phyloP scores from a whole-genome alignment of 1,140 invertebrate genomes.

The Tetragnatha versicolor region DNA sequence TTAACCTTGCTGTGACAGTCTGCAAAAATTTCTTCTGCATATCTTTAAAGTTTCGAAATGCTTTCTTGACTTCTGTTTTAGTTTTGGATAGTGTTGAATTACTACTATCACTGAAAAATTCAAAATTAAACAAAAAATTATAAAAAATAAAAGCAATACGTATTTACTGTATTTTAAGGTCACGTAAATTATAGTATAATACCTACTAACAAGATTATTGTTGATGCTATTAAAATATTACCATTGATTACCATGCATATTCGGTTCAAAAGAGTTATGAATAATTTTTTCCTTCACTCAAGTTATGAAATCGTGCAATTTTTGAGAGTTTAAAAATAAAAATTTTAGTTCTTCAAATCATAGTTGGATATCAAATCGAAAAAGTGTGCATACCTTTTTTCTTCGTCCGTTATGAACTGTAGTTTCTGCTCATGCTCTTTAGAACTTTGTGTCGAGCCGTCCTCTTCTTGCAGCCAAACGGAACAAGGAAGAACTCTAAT shows the following conservation, averaged over 20 bases:
- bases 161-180: no score
- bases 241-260: no score
- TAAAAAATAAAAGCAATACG: background rate
- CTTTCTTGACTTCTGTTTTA: slow-evolving; percentile 46
- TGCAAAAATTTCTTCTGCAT: slow-evolving; percentile 62
- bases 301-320: background rate
- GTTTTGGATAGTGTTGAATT: slow-evolving; percentile 48
- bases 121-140: background rate
- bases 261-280: no score
- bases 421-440: slow-evolving; percentile 21
- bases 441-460: slow-evolving; percentile 23
- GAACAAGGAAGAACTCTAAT: slow-evolving; percentile 29
- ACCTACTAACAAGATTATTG: no score
- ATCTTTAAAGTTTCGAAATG: slow-evolving; percentile 42
- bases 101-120: slow-evolving; percentile 12
- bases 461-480: slow-evolving; percentile 41
- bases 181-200: no score
- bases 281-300: no score
- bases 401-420: slow-evolving; percentile 32
- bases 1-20: slow-evolving; percentile 73
- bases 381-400: no score
- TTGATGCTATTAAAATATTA: no score
- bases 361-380: no score
- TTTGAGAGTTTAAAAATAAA: background rate
- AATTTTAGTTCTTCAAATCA: no score